Evolutionary conservation across 1,140 invertebrate species (phyloP), one percentile per base, ranked within the genome.

Genomic region (Rhyacophila brunnea): DNA sequence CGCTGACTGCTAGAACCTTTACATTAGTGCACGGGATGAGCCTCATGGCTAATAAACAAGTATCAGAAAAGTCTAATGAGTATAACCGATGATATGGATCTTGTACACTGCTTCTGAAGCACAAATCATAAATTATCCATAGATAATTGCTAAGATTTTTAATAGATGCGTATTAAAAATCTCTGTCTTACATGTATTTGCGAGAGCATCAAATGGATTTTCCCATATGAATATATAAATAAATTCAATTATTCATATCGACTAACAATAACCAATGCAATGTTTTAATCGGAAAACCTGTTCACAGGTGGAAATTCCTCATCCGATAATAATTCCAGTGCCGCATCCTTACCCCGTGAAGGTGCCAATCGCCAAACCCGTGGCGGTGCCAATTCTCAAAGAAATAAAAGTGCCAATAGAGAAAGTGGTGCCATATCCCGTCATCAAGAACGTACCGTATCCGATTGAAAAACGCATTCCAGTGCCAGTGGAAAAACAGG

Each of bases 331-430:
- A 13, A 71, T 87, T 17, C 81, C 80, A 35, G 82, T 86, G 9
- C 81, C 85, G 4, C 82, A 86, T 51, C 84, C 85, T 1, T 87
- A 87, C 59, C 85, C 85, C 6, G 83, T 87, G 15, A 83, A 83
- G 47, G 79, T 87, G 23, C 85, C 86, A 5, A 74, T 86, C 11
- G 79, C 84, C 1, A 83, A 85, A 66, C 84, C 85, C 19, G 81
- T 87, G 1, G 78, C 83, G 3, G 80, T 87, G 47, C 84, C 85
- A 2, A 79, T 87, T 11, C 71, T 87, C 53, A 84, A 80, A 64
- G 86, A 86, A 43, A 70, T 87, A 32, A 83, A 78, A 6, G 76
- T 87, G 49, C 82, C 84, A 2, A 78, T 87, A 32, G 84, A 85
- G 71, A 87, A 87, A 74, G 84, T 80, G 45, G 80, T 87, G 43